Evolutionary conservation across 2,113 vertebrate species (phyloP).

Genomic region (Illadopsis cleaveri): DNA sequence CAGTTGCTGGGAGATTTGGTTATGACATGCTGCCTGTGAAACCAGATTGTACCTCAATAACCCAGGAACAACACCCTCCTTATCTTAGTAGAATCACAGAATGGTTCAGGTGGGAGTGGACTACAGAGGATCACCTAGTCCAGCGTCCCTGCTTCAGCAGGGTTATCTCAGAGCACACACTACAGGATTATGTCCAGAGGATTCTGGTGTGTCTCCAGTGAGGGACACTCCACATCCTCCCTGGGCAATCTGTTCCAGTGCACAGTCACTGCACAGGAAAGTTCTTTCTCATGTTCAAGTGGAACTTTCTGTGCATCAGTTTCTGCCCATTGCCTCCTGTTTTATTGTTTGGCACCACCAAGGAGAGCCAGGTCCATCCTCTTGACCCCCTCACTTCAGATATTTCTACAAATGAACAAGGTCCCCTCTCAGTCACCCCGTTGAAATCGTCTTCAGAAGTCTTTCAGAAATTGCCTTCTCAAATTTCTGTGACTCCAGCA

Average conservation of each 20-base stretch:
- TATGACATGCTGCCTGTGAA: background rate
- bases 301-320: background rate
- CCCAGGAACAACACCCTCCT: background rate
- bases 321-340: background rate
- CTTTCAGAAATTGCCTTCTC: background rate
- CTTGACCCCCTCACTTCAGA: background rate
- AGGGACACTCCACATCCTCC: background rate
- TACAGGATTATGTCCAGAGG: background rate
- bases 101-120: background rate
- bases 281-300: background rate
- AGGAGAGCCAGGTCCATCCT: background rate
- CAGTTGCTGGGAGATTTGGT: background rate
- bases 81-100: background rate
- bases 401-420: background rate
- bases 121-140: background rate
- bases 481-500: background rate
- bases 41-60: background rate
- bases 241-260: background rate
- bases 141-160: background rate
- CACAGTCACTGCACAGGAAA: background rate
- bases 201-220: background rate
- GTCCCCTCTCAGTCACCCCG: background rate
- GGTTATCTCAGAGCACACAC: accelerated
- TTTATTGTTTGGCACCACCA: background rate
- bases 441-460: background rate